A percentile compares a stretch with the other conserved stretches of the same genome.
phyloP scores from a whole-genome alignment of 2,113 vertebrate species.

The Myrmecobius fasciatus region DNA sequence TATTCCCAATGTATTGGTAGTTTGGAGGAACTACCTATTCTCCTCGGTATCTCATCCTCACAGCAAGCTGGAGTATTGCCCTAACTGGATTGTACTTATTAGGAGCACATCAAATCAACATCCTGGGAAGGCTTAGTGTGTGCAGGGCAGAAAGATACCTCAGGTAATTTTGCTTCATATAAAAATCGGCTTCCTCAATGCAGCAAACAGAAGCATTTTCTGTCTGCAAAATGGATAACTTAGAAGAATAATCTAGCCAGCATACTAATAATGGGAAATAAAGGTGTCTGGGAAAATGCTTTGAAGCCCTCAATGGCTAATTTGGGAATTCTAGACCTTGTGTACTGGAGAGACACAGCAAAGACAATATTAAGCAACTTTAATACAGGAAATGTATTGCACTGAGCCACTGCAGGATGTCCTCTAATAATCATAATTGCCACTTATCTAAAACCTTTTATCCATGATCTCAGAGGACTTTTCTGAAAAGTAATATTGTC shows the following conservation, averaged over 20 bases:
- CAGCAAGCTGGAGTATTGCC: neutral
- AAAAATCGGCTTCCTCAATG: conserved; percentile 21
- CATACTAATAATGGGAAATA: conserved; percentile 49
- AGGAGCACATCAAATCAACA: neutral
- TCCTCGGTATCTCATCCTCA: neutral
- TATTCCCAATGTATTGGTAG: neutral
- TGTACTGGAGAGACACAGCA: conserved; percentile 53
- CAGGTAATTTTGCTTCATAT: conserved; percentile 51
- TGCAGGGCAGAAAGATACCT: neutral
- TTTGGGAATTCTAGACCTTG: conserved; percentile 70
- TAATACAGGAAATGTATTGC: conserved; percentile 11
- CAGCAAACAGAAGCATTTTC: conserved; percentile 34
- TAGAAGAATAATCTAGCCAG: conserved; percentile 44
- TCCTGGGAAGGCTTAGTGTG: neutral
- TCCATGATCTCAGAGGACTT: conserved; percentile 66
- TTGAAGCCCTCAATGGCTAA: conserved; percentile 68
- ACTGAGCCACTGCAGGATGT: neutral
- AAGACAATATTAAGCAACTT: conserved; percentile 72
- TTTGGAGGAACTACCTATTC: neutral
- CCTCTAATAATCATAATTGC: conserved; percentile 66
- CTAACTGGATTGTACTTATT: neutral
- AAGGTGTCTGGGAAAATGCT: conserved; percentile 63
- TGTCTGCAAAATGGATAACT: conserved; percentile 27
- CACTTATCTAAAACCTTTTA: conserved; percentile 62
- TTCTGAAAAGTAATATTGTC: conserved; percentile 51